phyloP scores from a whole-genome alignment of 1,140 invertebrate genomes.

The Phortica variegata region DNA sequence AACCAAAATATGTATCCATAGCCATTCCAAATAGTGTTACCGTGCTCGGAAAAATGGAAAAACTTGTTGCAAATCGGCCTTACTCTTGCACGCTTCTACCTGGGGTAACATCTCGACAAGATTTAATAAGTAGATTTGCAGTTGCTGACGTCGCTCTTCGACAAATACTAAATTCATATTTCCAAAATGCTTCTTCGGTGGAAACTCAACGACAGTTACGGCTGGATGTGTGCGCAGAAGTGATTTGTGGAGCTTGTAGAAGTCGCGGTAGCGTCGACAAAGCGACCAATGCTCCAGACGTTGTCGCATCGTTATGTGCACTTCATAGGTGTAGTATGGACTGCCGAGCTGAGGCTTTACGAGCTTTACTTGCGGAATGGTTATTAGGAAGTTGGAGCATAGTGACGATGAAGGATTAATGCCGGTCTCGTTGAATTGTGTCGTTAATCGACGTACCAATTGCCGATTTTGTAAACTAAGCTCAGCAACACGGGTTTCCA shows the following conservation, averaged over 20 bases:
- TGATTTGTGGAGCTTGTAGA: constrained; percentile 74
- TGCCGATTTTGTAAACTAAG: constrained; percentile 44
- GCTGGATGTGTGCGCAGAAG: constrained; percentile 74
- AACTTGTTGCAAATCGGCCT: constrained; percentile 41
- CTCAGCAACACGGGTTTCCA: constrained; percentile 47
- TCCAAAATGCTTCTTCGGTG: constrained; percentile 84
- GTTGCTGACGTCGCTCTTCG: constrained; percentile 70
- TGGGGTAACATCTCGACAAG: constrained; percentile 70
- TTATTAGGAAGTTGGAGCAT: constrained; percentile 48
- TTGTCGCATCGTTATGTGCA: constrained; percentile 48
- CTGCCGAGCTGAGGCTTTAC: constrained; percentile 26
- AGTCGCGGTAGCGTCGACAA: constrained; percentile 82
- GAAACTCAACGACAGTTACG: constrained; percentile 77
- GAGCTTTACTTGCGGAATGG: constrained; percentile 49
- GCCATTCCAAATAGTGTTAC: constrained; percentile 14
- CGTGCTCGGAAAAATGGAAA: constrained; percentile 50
- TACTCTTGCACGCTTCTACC: constrained; percentile 62
- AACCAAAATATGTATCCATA: background rate
- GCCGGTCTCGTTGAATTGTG: constrained; percentile 42
- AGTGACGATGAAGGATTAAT: constrained; percentile 45
- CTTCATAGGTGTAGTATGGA: constrained; percentile 45
- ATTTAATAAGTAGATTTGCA: constrained; percentile 75
- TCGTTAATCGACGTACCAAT: constrained; percentile 38
- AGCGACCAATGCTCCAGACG: constrained; percentile 87
- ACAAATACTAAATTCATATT: constrained; percentile 83